Evolutionary conservation across 2,797 vertebrate genomes (phyloP), one percentile per base, ranked within the genome.

Genomic region (Anabacerthia variegaticeps): DNA sequence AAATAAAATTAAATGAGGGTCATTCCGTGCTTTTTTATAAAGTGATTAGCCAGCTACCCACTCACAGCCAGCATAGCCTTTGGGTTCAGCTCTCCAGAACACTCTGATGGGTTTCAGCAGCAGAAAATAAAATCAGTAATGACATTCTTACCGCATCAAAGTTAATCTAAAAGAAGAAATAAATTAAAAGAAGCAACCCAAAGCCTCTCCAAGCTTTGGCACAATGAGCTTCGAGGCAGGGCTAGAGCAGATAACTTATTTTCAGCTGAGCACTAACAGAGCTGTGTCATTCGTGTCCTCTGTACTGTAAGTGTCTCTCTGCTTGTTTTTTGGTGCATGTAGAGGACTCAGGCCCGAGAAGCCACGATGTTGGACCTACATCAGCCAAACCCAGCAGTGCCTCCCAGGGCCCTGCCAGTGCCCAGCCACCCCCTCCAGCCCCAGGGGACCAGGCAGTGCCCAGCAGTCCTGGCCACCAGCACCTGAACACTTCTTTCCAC

Each of bases 331-430:
- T 51, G 61, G 62, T 95, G 75, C 30, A 3, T 51, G 0, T 0
- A 56, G 81, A 78, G 72, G 44, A 88, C 46, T 32, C 92, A 95
- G 91, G 32, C 63, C 68, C 58, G 67, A 41, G n/a, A 0, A 92
- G 61, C 41, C 87, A 27, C 0, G 32, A 2, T 0, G 5, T 0
- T 5, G 2, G 19, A 81, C 1, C 58, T 36, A 16, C 9, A 9
- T 0, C 94, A 79, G 27, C 79, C 81, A 67, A 44, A 30, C 26
- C 81, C 18, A 6, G 17, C 59, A 32, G 23, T 14, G 10, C 49
- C 61, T 66, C 44, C 54, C 49, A 6, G 67, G 82, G 75, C 24
- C 65, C 88, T 43, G 9, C 24, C 85, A 71, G 56, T 3, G 2
- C 49, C 4, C 65, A 14, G 49, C 9, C 90, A 13, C 9, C 39